Evolutionary conservation across 2,797 vertebrate species (phyloP), one percentile per base, ranked within the genome.

Genomic region (Xiphophorus birchmanni): DNA sequence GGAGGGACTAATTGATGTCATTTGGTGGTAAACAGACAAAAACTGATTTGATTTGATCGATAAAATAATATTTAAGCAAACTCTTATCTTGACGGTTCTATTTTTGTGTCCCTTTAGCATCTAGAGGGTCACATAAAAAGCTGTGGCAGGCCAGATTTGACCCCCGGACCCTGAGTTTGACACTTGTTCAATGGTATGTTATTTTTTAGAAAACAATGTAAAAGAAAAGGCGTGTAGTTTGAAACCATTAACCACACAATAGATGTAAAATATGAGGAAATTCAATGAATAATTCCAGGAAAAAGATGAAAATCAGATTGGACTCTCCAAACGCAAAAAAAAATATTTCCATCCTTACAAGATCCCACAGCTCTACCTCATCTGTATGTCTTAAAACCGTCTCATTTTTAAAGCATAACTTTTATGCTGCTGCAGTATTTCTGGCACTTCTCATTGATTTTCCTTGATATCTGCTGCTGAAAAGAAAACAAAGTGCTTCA

Each of bases 401-500:
- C 47, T 74, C 1, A 9, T 35, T 74, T 50, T 74, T 12, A 15
- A 74, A 2, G 73, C 42, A 11, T 73, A 3, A 71, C 71, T 73
- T 72, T 52, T 42, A 47, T 77, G 72, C 76, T 23, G 78, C 69
- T 75, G 74, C 50, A 71, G 23, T 42, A 76, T 42, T 44, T 65
- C 37, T 4, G 72, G 11, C 75, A 35, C 15, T 40, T 69, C 72
- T 60, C 79, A 42, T 44, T 71, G 9, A 69, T 69, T 13, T 26
- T 69, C 21, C 23, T 40, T 5, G 21, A 26, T 42, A 69, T 69
- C 18, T 69, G 9, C 65, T 69, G 21, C 65, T 26, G 23, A 69
- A 11, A 69, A 44, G 23, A 69, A 74, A 76, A 74, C 44, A 72
- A 79, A 82, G 84, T 42, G 76, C 75, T 78, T 86, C 58, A 75